Evolutionary conservation across 1,140 invertebrate genomes (phyloP).

Genomic region (Drosophila malerkotliana): DNA sequence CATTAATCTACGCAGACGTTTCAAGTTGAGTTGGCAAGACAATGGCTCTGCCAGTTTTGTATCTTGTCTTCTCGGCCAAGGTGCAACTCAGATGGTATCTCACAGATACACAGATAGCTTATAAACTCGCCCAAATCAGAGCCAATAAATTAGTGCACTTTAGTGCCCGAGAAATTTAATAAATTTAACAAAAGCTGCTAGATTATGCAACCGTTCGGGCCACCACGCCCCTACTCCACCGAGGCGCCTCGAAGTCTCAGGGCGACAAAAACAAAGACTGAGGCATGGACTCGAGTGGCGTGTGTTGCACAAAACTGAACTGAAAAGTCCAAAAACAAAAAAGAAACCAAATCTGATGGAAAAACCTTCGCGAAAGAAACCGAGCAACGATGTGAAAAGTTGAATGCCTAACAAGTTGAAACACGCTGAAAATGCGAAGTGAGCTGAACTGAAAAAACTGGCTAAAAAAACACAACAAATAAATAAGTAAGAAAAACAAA

Average conservation of each 20-base stretch:
- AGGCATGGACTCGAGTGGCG: conserved; percentile 28
- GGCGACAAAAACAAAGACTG: conserved; percentile 24
- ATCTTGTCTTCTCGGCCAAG: conserved; percentile 33
- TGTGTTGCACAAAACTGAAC: conserved; percentile 59
- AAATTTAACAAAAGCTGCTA: conserved; percentile 51
- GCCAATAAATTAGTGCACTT: conserved; percentile 67
- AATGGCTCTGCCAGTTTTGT: conserved; percentile 37
- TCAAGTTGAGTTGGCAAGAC: conserved; percentile 39
- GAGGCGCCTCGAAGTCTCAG: conserved; percentile 53
- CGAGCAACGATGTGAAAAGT: conserved; percentile 76
- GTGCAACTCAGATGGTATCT: conserved; percentile 19
- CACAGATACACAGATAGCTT: background rate
- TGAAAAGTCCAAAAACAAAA: conserved; percentile 44
- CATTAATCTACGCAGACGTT: conserved; percentile 50
- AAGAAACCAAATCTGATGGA: conserved; percentile 18
- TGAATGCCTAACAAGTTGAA: conserved; percentile 78
- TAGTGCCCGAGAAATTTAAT: conserved; percentile 63
- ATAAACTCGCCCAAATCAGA: conserved; percentile 14
- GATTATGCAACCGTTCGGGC: conserved; percentile 37
- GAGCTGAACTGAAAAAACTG: conserved; percentile 13
- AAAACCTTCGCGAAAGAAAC: conserved; percentile 46
- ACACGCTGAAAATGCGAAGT: conserved; percentile 67
- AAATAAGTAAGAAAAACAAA: conserved; percentile 54
- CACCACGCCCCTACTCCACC: background rate
- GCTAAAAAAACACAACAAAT: conserved; percentile 19